Evolutionary conservation across 2,888 invertebrate species (phyloP), one percentile per base, ranked within the genome.

Genomic region (Athripsodes cinereus): DNA sequence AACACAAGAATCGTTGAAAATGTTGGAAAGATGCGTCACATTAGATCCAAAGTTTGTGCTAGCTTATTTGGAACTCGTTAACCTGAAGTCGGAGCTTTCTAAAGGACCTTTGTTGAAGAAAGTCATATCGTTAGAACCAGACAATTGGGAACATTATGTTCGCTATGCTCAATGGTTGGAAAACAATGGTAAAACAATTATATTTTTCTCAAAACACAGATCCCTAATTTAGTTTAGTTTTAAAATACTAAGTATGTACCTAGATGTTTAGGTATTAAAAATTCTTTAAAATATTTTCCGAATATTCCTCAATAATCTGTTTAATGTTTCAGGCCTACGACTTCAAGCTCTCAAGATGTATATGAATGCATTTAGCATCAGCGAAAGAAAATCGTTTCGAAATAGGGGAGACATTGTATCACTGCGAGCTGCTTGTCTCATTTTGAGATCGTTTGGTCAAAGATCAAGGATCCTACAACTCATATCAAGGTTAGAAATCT

Each of bases 81-180:
- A 82, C 59, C 69, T 88, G 53, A 72, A 81, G 47, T 79, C 76
- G 19, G 82, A 83, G 52, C 70, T 74, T 2, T 78, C 79, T 49
- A 81, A 82, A 51, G 81, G 81, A 11, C 71, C 72, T 49, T 73
- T 87, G 16, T 70, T 88, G 52, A 78, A 81, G 64, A 81, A 81
- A 68, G 81, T 87, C 20, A 75, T 85, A n/a, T 76, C 80, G 34
- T 71, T 89, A 53, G 86, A 88, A 66, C 85, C 86, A 0, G 73
- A 71, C 53, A 85, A 86, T 69, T 85, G 87, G 66, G 86, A 87
- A 66, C 84, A 87, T 67, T 80, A 84, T 34, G 79, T 86, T 46
- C 80, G 87, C 62, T 88, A 87, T 67, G 88, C 86, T 31, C 81
- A 85, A 64, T 90, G 89, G 85, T 78, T 86, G 22, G 79, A 80